Evolutionary conservation across 2,113 vertebrate species (phyloP), one percentile per base, ranked within the genome.

Genomic region (Corythaeola cristata): DNA sequence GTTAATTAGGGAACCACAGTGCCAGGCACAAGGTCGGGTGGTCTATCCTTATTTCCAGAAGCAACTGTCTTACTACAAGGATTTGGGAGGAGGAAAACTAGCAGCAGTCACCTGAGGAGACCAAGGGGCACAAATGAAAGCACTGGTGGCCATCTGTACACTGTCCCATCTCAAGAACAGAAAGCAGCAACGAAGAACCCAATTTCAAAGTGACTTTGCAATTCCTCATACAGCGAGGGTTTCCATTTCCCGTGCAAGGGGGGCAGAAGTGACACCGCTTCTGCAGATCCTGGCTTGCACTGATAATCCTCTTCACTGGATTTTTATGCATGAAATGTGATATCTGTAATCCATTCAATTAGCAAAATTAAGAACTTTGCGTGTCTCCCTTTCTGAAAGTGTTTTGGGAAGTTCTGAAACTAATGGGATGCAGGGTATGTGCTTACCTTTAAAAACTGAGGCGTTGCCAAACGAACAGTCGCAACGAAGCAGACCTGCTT

Each of bases 361-460:
- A 96, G 59, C 71, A 86, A 93, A 96, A 94, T 32, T n/a, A 77
- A 88, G 84, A 93, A 93, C 60, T 66, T 81, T 62, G 47, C 8
- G 3, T 76, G 71, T 88, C 44, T 56, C 59, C 30, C 15, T 0
- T 0, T 82, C 45, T 85, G 71, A n/a, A 74, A 83, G 67, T 33
- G 39, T 64, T 73, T 28, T 2, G 37, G 52, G 74, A 75, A 71
- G 62, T 53, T 80, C 64, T 39, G 59, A 41, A 39, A 52, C 2
- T 35, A 78, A 18, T 1, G 8, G 55, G 63, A 19, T 35, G n/a
- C 35, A n/a, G 19, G 53, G 21, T 7, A 28, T 0, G 4, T 59
- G 84, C 98, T 96, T 96, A 97, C 98, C 98, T 98, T 98, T 96
- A 98, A 85, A 95, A 98, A 98, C 69, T 98, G 98, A 56, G 98